Base-by-base conservation (phyloP, 1,140 invertebrate species). In the Hyles vespertilio region DNA sequence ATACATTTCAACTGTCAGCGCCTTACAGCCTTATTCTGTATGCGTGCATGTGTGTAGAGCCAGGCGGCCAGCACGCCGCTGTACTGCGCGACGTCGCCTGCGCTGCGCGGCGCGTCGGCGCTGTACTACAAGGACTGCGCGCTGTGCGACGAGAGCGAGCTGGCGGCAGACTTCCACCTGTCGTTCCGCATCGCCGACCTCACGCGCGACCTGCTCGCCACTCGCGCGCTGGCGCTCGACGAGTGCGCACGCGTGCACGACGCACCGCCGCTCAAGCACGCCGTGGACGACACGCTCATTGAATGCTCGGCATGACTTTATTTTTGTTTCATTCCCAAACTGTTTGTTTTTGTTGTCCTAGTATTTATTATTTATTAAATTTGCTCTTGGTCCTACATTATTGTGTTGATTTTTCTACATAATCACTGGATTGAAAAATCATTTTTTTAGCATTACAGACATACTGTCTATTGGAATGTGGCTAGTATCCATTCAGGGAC, bases 91-190 rank as follows among this genome's bases (percentile, higher is more conserved):
- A 94, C 94, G 9, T 94, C 95, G 11, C 89, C 91, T 12, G 96
- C 98, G 70, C 82, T 98, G 54, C 91, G 93, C n/a, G 94, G 93
- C 1, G 77, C 94, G 4, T 95, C 96, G 32, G 96, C 95, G n/a
- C 83, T 95, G 58, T 99, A 99, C 83, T 97, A 97, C 72, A 98
- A 98, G 79, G 97, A 98, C 81, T 98, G 97, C 79, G 95, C 89
- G 70, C 91, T 92, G 3, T 95, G 94, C 75, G 91, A 92, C 46
- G 92, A 95, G 56, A 94, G 94, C 51, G 90, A 90, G 43, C 52
- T 90, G 10, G 92, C 94, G 9, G 82, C 91, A 59, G 91, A 95
- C 74, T 67, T 72, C 8, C 72, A 80, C 22, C 60, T 88, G 43
- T 69, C 83, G 0, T 85, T 80, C 58, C 72, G 73, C 50, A 51